phyloP scores from a whole-genome alignment of 1,140 invertebrate genomes.

The Ladona fulva region DNA sequence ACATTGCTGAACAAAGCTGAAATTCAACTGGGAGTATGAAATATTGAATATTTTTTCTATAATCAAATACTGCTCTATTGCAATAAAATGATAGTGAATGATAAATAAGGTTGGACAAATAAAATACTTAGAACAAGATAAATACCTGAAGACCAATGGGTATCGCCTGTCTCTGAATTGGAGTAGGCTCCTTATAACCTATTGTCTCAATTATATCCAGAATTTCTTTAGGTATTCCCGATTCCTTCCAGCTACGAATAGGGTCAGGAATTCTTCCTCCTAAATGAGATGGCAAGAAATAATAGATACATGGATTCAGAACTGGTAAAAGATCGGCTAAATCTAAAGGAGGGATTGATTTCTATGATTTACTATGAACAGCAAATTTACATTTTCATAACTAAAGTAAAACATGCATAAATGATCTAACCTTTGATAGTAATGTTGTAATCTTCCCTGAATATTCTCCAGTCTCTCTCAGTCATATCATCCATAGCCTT shows the following conservation, averaged over 20 bases:
- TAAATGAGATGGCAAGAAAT: conserved; percentile 27
- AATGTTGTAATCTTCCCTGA: conserved; percentile 99
- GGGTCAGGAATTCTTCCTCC: conserved; percentile 94
- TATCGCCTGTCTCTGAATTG: conserved; percentile 98
- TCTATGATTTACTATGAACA: no score
- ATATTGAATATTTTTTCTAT: no score
- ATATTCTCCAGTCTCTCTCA: conserved; percentile 99
- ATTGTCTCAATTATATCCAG: conserved; percentile 92
- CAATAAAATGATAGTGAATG: no score
- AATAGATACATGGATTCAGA: conserved; percentile 17
- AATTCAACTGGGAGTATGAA: no score
- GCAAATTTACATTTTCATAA: background rate
- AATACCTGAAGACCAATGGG: conserved; percentile 79
- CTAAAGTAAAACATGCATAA: background rate
- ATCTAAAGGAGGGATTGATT: no score
- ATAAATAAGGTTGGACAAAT: no score
- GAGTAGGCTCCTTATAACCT: conserved; percentile 96
- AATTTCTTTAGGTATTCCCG: conserved; percentile 82
- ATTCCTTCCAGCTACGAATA: conserved; percentile 91
- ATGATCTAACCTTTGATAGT: conserved; percentile 71
- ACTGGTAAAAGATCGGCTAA: background rate
- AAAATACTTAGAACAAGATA: no score
- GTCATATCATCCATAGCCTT: conserved; percentile 94
- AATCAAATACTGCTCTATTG: no score
- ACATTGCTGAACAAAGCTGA: no score